Conservation (phyloP, 2,888 invertebrate genomes). For the Ethmia dodecea region DNA sequence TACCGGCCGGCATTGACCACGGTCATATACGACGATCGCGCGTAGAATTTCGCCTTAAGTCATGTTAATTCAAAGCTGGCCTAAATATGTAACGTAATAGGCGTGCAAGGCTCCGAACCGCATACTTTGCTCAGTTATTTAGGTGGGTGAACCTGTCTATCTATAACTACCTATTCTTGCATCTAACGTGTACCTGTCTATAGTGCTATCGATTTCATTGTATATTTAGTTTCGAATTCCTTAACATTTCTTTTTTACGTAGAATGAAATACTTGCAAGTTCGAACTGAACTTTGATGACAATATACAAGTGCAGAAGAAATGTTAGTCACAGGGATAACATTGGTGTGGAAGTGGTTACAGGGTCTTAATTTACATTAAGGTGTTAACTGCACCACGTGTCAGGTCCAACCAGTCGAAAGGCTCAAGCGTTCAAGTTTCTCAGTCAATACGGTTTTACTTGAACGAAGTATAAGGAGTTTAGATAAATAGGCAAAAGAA, state of each 20-base stretch:
- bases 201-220: no score
- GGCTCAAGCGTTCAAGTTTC: conserved; percentile 47
- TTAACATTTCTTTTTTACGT: no score
- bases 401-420: conserved; percentile 50
- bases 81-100: conserved; percentile 45
- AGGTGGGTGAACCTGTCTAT: conserved; percentile 39
- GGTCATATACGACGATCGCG: conserved; percentile 32
- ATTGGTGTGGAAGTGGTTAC: conserved; percentile 53
- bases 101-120: conserved; percentile 48
- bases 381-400: conserved; percentile 46
- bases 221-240: no score
- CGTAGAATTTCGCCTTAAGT: conserved; percentile 42
- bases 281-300: no score
- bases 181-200: no score
- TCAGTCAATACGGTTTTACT: conserved; percentile 45
- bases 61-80: conserved; percentile 48
- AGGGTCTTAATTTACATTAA: conserved; percentile 31
- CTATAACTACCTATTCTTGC: no score
- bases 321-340: conserved; percentile 71
- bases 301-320: conserved; percentile 50
- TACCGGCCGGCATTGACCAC: conserved; percentile 52
- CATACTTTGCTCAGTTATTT: conserved; percentile 42
- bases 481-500: conserved; percentile 3
- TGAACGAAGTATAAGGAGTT: conserved; percentile 35
- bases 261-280: no score